phyloP scores from a whole-genome alignment of 2,797 vertebrate genomes.

The Corythornis leucogaster region DNA sequence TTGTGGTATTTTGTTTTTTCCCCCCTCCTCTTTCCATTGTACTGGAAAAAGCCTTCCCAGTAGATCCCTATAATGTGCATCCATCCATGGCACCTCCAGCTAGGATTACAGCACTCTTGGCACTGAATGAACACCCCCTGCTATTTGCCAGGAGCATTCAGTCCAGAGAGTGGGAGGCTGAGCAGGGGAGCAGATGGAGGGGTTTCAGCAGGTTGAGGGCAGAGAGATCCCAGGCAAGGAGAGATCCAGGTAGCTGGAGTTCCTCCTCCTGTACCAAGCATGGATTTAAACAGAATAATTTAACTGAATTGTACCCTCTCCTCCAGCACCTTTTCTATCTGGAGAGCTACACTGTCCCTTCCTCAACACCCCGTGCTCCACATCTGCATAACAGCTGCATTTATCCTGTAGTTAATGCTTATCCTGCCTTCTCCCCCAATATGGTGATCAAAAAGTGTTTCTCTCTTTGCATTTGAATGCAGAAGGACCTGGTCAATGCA shows the following conservation, averaged over 20 bases:
- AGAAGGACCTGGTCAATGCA: neutral
- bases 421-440: neutral
- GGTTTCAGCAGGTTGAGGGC: neutral
- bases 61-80: rapidly evolving
- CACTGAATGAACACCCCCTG: neutral
- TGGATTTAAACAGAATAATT: neutral
- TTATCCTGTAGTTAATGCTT: neutral
- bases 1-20: neutral
- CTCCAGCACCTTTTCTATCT: neutral
- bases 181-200: neutral
- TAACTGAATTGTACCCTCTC: neutral
- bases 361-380: neutral
- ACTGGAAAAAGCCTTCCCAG: neutral
- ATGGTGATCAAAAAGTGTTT: neutral
- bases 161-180: neutral
- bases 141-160: neutral
- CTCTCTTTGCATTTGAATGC: neutral
- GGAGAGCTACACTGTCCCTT: neutral
- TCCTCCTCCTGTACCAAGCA: neutral
- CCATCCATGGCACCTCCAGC: neutral
- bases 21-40: neutral
- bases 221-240: neutral
- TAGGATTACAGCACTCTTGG: neutral
- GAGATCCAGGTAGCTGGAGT: neutral
- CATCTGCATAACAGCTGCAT: neutral